A percentile compares a stretch with the other conserved stretches of the same genome.
Conservation (phyloP, 2,888 invertebrate species). For the Hyalella azteca region DNA sequence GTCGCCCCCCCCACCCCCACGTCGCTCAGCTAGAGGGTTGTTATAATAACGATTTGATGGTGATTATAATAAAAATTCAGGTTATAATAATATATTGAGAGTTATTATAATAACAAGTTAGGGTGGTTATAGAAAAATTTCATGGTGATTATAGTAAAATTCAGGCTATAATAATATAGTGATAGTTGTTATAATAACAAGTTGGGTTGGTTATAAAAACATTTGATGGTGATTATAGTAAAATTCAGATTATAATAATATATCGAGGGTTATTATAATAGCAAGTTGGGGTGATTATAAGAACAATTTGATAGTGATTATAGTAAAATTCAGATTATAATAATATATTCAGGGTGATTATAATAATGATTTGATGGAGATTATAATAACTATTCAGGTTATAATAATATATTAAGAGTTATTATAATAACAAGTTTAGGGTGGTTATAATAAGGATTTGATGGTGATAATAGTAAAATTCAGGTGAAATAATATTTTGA, state of each 20-base stretch:
- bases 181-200: not conserved
- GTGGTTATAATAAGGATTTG: not conserved
- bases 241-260: not conserved
- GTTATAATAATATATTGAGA: not conserved
- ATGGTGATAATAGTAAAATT: not conserved
- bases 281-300: not conserved
- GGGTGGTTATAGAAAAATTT: not conserved
- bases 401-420: not conserved
- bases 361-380: not conserved
- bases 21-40: slow-evolving; percentile 49
- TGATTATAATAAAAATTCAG: not conserved
- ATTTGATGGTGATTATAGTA: not conserved
- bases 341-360: not conserved
- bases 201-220: not conserved
- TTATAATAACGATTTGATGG: not conserved
- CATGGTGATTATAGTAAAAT: not conserved
- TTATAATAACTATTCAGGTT: not conserved
- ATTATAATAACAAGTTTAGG: not conserved
- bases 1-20: slow-evolving; percentile 61
- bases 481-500: not conserved
- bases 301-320: not conserved
- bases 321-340: not conserved
- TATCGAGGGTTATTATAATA: not conserved
- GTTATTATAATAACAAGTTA: not conserved
- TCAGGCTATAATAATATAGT: not conserved